Evolutionary conservation across 2,113 vertebrate genomes (phyloP).

Genomic region (Nesoenas mayeri): DNA sequence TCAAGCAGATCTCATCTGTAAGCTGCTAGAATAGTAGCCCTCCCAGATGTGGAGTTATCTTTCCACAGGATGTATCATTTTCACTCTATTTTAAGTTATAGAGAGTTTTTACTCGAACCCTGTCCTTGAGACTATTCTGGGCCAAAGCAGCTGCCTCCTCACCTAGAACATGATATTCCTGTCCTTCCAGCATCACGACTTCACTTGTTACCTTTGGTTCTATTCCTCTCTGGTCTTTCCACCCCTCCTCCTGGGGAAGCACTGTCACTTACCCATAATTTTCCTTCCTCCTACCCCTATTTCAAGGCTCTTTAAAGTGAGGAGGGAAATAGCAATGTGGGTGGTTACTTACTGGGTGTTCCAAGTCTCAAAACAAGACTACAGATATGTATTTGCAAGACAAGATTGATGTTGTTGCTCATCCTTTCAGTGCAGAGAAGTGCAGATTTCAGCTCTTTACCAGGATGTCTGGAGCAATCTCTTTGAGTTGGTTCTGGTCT

Average conservation of each 20-base stretch:
- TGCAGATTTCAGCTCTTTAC: background rate
- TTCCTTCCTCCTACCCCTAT: background rate
- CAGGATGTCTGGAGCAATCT: background rate
- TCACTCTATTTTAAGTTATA: background rate
- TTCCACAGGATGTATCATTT: background rate
- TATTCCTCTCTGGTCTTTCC: background rate
- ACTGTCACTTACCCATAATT: background rate
- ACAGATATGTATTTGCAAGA: background rate
- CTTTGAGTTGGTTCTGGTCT: background rate
- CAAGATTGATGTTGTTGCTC: background rate
- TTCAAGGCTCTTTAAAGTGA: background rate
- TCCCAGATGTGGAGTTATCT: background rate
- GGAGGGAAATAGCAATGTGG: background rate
- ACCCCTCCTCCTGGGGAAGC: background rate
- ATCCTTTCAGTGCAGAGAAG: background rate
- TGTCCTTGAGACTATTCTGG: background rate
- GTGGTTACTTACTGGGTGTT: conserved; percentile 7
- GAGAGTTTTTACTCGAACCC: background rate
- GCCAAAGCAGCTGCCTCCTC: background rate
- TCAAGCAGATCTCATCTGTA: background rate
- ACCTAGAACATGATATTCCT: background rate
- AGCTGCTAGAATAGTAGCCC: background rate
- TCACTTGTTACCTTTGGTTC: background rate
- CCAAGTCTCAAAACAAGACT: background rate
- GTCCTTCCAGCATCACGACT: background rate